Percentiles rank a stretch among this genome's conserved stretches.
Conservation (phyloP, 2,888 invertebrate species). For the Diarsia dahlii region DNA sequence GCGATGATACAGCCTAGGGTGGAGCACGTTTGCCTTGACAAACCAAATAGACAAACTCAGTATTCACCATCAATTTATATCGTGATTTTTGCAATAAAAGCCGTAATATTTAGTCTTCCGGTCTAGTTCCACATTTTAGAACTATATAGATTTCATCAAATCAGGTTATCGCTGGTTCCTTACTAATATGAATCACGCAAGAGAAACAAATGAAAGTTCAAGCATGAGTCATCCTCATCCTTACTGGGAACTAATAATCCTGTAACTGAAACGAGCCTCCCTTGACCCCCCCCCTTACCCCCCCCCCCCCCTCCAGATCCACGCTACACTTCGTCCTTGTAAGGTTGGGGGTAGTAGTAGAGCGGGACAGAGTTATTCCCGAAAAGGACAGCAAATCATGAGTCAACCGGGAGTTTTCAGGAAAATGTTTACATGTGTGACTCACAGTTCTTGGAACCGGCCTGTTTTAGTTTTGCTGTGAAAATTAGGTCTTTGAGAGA, state of each 20-base stretch:
- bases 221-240: conserved; percentile 31
- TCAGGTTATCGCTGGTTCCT: not conserved
- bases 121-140: too few relatives aligned
- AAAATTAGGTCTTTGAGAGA: not conserved
- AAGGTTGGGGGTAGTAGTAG: not conserved
- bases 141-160: not conserved
- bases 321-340: not conserved
- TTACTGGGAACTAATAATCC: not conserved
- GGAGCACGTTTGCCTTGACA: not conserved
- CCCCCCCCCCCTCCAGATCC: not conserved
- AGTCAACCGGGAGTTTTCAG: conserved; percentile 55
- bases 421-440: conserved; percentile 41
- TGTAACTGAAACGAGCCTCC: conserved; percentile 27
- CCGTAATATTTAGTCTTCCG: not conserved
- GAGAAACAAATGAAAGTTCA: not conserved
- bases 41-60: too few relatives aligned
- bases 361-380: conserved; percentile 20
- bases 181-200: not conserved
- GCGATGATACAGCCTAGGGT: not conserved
- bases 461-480: conserved; percentile 1
- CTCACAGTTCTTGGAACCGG: conserved; percentile 42
- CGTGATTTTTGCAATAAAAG: not conserved
- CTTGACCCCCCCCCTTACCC: not conserved
- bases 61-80: not conserved
- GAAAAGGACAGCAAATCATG: conserved; percentile 39